A percentile compares a stretch with the other conserved stretches of the same genome.
Evolutionary conservation across 2,888 invertebrate genomes (phyloP).

Genomic region (Drosophila mimetica): DNA sequence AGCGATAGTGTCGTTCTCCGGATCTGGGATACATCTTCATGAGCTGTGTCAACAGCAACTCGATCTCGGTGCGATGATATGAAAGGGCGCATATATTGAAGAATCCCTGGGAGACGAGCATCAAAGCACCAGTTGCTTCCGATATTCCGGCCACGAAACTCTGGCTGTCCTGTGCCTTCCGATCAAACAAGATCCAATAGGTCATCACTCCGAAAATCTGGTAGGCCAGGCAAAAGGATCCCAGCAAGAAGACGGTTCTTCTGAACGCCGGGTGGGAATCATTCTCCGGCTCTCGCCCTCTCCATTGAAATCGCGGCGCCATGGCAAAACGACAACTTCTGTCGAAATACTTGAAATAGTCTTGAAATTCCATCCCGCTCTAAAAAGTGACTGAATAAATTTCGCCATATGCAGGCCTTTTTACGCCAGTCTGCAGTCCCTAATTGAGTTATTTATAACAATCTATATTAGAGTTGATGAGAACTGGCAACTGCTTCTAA

Average conservation of each 20-base stretch:
- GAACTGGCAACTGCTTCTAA: not conserved
- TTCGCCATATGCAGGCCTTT: no score
- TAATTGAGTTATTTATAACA: not conserved
- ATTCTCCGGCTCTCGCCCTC: not conserved
- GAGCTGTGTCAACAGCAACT: not conserved
- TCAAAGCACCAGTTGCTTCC: not conserved
- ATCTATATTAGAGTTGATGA: not conserved
- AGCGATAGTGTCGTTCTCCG: not conserved
- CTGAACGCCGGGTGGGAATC: not conserved
- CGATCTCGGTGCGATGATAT: not conserved
- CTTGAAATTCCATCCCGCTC: not conserved
- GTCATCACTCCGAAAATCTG: not conserved
- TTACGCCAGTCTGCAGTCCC: no score
- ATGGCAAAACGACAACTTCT: not conserved
- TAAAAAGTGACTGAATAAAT: not conserved
- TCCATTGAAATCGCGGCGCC: conserved; percentile 2
- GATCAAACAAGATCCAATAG: not conserved
- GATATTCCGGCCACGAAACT: not conserved
- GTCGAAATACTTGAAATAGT: conserved; percentile 3
- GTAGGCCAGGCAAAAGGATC: not conserved
- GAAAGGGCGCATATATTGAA: not conserved
- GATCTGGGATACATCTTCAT: not conserved
- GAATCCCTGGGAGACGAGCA: not conserved
- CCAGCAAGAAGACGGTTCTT: not conserved
- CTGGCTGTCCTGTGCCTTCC: not conserved